phyloP scores from a whole-genome alignment of 2,113 vertebrate genomes.

The Xiphorhynchus elegans region DNA sequence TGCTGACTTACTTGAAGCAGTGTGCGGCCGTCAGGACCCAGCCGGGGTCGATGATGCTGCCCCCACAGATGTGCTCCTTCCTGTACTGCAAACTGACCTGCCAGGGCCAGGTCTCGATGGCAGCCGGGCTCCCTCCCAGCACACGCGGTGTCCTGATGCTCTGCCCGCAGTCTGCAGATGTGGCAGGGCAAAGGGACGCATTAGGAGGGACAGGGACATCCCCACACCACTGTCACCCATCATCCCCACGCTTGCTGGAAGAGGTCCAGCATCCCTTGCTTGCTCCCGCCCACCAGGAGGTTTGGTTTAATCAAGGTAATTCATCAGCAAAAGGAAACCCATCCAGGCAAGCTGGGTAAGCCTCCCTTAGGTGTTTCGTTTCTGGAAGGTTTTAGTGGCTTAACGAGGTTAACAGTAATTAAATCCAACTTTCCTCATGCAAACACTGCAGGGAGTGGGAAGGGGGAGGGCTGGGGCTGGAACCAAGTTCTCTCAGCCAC shows the following conservation, averaged over 20 bases:
- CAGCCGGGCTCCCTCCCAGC: slow-evolving; percentile 79
- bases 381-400: not conserved
- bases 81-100: slow-evolving; percentile 88
- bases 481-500: rapidly evolving
- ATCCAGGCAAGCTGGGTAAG: not conserved
- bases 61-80: slow-evolving; percentile 85
- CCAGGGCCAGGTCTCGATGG: slow-evolving; percentile 87
- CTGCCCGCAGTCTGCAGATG: slow-evolving; percentile 78
- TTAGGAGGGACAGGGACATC: not conserved
- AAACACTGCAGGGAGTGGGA: rapidly evolving
- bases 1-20: slow-evolving; percentile 77
- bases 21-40: slow-evolving; percentile 87
- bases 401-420: not conserved
- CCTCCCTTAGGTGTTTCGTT: not conserved
- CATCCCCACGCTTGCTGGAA: not conserved
- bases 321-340: not conserved
- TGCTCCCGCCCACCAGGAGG: not conserved
- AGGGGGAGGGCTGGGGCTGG: not conserved
- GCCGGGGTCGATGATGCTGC: slow-evolving; percentile 80
- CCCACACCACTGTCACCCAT: not conserved
- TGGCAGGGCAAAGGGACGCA: not conserved
- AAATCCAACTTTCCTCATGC: not conserved
- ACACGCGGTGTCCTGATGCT: slow-evolving; percentile 67
- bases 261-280: not conserved
- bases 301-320: not conserved